Evolutionary conservation across 2,888 invertebrate species (phyloP), one percentile per base, ranked within the genome.

Genomic region (Willowsia nigromaculata): DNA sequence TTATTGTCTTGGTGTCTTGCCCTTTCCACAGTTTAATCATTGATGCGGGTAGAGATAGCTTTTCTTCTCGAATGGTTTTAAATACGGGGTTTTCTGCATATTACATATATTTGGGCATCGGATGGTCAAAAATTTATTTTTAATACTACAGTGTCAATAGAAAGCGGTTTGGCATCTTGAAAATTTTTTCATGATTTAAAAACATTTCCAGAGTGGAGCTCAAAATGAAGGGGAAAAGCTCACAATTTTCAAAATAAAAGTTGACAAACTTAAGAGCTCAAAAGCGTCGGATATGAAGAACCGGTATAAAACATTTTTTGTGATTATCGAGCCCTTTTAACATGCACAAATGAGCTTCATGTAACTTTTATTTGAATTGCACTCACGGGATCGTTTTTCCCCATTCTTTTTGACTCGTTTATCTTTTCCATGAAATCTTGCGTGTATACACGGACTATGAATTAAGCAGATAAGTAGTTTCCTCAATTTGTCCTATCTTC

Each of bases 401-500:
- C 89, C 56, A 85, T 90, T 71, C 90, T 90, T 90, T 92, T 91
- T 91, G 50, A 90, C 89, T 90, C 90, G 85, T 91, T 91, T 92
- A 92, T 92, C 92, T 92, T 90, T 78, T 80, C 91, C 91, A 91
- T 91, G 90, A 91, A 92, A 92, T 92, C 92, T 91, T 76, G 81
- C 86, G 82, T 88, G 22, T 71, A 43, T 43, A 71, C 82, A 71
- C 82, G 91, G 88, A 86, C 90, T 91, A 88, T 80, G 91, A 92
- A 92, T 91, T 92, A 92, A 92, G 90, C 90, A 92, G 92, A 92
- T 92, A 92, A 92, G 92, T 91, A 92, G 91, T 92, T 91, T 92
- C 90, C 92, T 90, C 92, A 92, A 92, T 92, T 92, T 92, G 91
- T 71, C 71, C n/a, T 33, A 37, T 62, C 30, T 62, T 62, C 62